Base-by-base conservation (phyloP, 2,113 vertebrate genomes). In the Crotalus horridus region DNA sequence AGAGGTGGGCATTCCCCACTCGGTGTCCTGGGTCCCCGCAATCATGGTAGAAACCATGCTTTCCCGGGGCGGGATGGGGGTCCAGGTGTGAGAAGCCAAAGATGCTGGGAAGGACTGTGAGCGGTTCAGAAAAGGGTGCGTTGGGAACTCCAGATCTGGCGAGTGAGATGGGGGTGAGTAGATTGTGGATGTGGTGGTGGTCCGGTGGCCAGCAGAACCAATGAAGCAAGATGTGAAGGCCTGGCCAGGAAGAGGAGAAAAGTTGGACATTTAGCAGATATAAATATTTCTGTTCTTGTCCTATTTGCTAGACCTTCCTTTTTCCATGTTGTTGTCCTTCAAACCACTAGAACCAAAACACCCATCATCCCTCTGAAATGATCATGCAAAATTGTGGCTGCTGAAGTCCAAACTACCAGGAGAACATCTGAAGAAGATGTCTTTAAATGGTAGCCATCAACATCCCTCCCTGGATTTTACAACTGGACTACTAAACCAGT, bases 141-240 rank as follows among this genome's bases (percentile, higher is more conserved):
- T 0, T 0, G 98, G 93, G 93, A 98, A 98, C 61, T 93, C 58
- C 90, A 98, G 96, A 69, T 98, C 98, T 0, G 97, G 95, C 0
- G 97, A 91, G 0, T 96, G 96, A 92, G 96, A 21, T 0, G 89
- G 88, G 0, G 97, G 93, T 0, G 97, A 97, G 96, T 98, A 95
- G n/a, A 54, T 0, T 0, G 96, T 89, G 88, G 95, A 96, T 11
- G 98, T 98, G 51, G 98, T 99, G 26, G 98, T 99, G 29, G 99
- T 99, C 33, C 99, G 98, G 97, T 99, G 98, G 48, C 99, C 99
- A 0, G 99, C 99, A 0, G 99, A 99, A 88, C 99, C 99, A 0
- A 99, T 99, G 95, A 99, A 99, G 97, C 99, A 99, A 94, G 99
- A 99, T 11, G 98, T 99, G 96, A 99, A 99, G 92, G 99, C 98